Evolutionary conservation across 1,140 invertebrate genomes (phyloP), one percentile per base, ranked within the genome.

Genomic region (Drosophila mojavensis): DNA sequence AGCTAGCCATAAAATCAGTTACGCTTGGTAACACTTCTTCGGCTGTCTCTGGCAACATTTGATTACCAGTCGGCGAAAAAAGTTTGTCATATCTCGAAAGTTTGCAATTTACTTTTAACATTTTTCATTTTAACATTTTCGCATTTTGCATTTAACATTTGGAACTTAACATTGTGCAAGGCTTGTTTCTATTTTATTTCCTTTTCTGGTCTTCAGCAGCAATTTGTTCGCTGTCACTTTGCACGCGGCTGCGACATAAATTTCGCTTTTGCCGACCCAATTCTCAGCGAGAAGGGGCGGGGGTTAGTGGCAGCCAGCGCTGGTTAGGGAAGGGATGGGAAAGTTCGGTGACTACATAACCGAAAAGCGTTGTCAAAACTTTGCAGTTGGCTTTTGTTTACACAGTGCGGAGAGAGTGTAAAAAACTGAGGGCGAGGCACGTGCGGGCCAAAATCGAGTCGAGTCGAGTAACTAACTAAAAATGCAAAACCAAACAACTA

Each of bases 351-450:
- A 71, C 73, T 78, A 60, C 77, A 84, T 62, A 76, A 59, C 81
- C 81, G 68, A 84, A 76, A 70, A 84, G 81, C 72, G 82, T 86
- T 86, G 82, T 86, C 82, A 88, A 86, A 86, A 86, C 83, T 86
- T 86, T 88, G 79, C 79, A 83, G 79, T 89, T 88, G 80, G 84
- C 83, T 88, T 88, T 89, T 89, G 88, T 88, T 88, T 88, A 89
- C 84, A 79, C 56, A 75, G 55, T 36, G 54, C 30, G 13, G 48
- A 26, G 53, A 36, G 53, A 41, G 17, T n/a, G 30, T 15, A 47
- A 33, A 33, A 13, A 54, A 26, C 51, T n/a, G n/a, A 39, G 6
- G 30, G 47, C 17, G 47, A 17, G 36, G 60, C 41, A 45, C 55
- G 47, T 61, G 71, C 53, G 10, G 28, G 28, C 15, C 55, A 65